Base-by-base conservation (phyloP, 2,888 invertebrate species). In the Parnassius smintheus region DNA sequence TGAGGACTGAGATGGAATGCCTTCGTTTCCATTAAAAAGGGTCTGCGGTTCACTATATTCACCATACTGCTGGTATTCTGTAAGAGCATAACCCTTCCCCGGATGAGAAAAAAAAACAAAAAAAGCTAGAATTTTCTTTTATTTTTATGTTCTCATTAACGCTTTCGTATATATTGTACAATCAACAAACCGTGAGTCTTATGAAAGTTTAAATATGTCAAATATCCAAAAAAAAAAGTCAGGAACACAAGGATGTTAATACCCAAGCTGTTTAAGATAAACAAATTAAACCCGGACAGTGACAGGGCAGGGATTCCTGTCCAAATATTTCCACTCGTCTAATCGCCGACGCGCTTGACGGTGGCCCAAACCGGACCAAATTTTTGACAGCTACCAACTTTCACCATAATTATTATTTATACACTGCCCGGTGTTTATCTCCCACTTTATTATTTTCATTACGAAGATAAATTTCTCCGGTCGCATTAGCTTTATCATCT, bases 341-440 rank as follows among this genome's bases (percentile, higher is more conserved):
- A 82, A 81, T 79, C 80, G 75, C 56, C 60, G 64, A 54, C 64
- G 64, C 53, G 67, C 66, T 66, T 60, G 68, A 65, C 74, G 77
- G 78, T 77, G 78, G 76, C 68, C 73, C 62, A 65, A 70, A 67
- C 72, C 74, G 75, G 73, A 65, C 71, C 75, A 66, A 70, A 74
- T 77, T 78, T 59, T 74, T 82, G 82, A 81, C 82, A 85, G 80
- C 75, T 73, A 71, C 75, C 71, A 78, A 86, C 91, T 91, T 91
- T 90, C 89, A 76, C 90, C 83, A 62, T 87, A 86, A 89, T 89
- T 89, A 86, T 89, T 87, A 89, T 87, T 88, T 88, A 88, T 86
- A 80, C 74, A 77, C 71, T 72, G 60, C 63, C 65, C 69, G 68
- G 62, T 68, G 71, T 69, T 71, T 71, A 74, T 75, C 72, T 79